Percentiles rank a stretch among this genome's conserved stretches.
phyloP scores from a whole-genome alignment of 1,140 invertebrate genomes.

The Latrodectus geometricus region DNA sequence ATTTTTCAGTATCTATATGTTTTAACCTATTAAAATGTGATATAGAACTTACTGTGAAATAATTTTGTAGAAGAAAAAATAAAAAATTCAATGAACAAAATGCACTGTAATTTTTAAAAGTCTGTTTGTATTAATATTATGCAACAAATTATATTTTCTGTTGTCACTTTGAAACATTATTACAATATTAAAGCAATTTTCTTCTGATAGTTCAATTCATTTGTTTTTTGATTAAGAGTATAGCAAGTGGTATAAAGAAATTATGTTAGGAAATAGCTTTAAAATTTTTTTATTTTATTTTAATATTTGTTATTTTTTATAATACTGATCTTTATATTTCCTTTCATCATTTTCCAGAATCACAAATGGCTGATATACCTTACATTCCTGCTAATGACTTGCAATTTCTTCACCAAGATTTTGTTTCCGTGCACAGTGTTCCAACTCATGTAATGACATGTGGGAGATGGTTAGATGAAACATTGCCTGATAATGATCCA shows the following conservation, averaged over 20 bases:
- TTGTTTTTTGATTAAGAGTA: background rate
- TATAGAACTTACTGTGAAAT: too few relatives aligned
- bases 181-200: too few relatives aligned
- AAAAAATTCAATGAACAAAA: too few relatives aligned
- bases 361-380: slow-evolving; percentile 57
- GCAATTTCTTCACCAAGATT: slow-evolving; percentile 60
- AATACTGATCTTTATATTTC: too few relatives aligned
- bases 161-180: too few relatives aligned
- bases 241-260: background rate
- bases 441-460: slow-evolving; percentile 78
- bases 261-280: background rate
- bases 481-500: slow-evolving; percentile 66
- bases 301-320: background rate
- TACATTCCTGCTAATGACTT: slow-evolving; percentile 60
- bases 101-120: too few relatives aligned
- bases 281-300: background rate
- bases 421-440: slow-evolving; percentile 74
- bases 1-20: too few relatives aligned
- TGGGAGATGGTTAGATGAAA: slow-evolving; percentile 78
- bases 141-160: too few relatives aligned
- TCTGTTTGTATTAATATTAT: too few relatives aligned
- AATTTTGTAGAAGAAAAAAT: too few relatives aligned
- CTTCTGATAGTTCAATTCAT: too few relatives aligned
- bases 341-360: background rate
- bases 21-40: too few relatives aligned